Percentiles rank a stretch among this genome's conserved stretches.
Evolutionary conservation across 2,888 invertebrate genomes (phyloP).

Genomic region (Pyrgus malvae): DNA sequence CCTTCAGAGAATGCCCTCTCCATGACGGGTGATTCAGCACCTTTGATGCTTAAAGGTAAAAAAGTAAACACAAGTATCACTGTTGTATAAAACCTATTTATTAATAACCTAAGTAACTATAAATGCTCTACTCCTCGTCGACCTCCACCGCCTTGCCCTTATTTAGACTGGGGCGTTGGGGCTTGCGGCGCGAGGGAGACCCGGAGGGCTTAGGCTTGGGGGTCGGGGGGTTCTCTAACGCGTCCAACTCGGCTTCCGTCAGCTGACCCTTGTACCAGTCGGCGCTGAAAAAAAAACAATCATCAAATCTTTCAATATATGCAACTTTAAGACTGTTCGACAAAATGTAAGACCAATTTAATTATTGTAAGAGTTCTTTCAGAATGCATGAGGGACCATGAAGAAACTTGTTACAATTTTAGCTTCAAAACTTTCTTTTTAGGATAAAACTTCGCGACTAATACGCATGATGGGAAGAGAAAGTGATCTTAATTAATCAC

Average conservation of each 20-base stretch:
- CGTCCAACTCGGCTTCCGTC: constrained; percentile 89
- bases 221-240: constrained; percentile 89
- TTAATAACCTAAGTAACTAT: constrained; percentile 52
- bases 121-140: constrained; percentile 51
- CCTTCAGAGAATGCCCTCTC: too few species aligned
- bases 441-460: too few species aligned
- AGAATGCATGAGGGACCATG: too few species aligned
- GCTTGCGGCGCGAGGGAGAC: constrained; percentile 69
- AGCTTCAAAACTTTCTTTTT: too few species aligned
- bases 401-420: too few species aligned
- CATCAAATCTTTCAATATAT: neutral
- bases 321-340: neutral
- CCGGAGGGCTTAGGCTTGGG: constrained; percentile 82
- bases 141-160: constrained; percentile 53
- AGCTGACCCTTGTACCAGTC: constrained; percentile 95
- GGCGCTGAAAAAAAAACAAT: constrained; percentile 79
- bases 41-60: too few species aligned
- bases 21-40: too few species aligned
- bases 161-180: constrained; percentile 63
- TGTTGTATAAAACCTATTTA: constrained; percentile 43
- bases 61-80: constrained; percentile 1
- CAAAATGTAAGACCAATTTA: too few species aligned
- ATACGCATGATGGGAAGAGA: too few species aligned
- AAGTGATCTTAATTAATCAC: too few species aligned
- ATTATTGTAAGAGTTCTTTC: too few species aligned